phyloP scores from a whole-genome alignment of 1,140 invertebrate genomes.

The Eufriesea mexicana region DNA sequence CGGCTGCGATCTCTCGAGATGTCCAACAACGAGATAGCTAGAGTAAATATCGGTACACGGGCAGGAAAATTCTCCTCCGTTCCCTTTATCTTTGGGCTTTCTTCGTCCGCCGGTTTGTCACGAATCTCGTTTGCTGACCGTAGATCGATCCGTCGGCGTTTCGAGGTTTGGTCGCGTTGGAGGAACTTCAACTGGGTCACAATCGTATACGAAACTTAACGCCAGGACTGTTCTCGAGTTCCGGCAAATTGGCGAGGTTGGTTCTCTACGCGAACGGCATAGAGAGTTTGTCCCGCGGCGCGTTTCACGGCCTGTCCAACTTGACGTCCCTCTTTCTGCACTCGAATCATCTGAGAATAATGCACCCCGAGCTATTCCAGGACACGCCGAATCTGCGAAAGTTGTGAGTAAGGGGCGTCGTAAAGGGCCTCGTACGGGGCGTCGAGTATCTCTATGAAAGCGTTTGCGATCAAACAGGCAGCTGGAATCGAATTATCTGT shows the following conservation, averaged over 20 bases:
- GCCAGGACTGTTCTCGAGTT: constrained; percentile 80
- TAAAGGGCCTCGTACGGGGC: too few species aligned
- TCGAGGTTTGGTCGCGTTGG: constrained; percentile 80
- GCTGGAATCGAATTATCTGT: constrained; percentile 90
- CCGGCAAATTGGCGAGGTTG: constrained; percentile 81
- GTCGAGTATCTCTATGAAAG: neutral
- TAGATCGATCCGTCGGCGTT: constrained; percentile 82
- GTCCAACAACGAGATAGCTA: constrained; percentile 82
- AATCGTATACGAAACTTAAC: constrained; percentile 83
- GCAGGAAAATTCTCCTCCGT: too few species aligned
- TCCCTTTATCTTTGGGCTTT: neutral
- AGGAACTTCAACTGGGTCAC: constrained; percentile 84
- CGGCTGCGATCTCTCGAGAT: constrained; percentile 76
- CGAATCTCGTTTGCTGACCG: neutral
- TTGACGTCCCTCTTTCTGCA: constrained; percentile 85
- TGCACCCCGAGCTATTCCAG: constrained; percentile 83
- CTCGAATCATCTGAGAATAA: constrained; percentile 83
- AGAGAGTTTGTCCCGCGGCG: constrained; percentile 80
- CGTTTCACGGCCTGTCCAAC: constrained; percentile 83
- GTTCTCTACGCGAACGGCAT: constrained; percentile 85
- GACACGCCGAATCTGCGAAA: constrained; percentile 75
- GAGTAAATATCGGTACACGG: constrained; percentile 61
- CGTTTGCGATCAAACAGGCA: constrained; percentile 83
- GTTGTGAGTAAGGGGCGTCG: constrained; percentile 62
- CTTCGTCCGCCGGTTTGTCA: neutral